phyloP scores from a whole-genome alignment of 2,888 invertebrate species.

The Carabus problematicus region DNA sequence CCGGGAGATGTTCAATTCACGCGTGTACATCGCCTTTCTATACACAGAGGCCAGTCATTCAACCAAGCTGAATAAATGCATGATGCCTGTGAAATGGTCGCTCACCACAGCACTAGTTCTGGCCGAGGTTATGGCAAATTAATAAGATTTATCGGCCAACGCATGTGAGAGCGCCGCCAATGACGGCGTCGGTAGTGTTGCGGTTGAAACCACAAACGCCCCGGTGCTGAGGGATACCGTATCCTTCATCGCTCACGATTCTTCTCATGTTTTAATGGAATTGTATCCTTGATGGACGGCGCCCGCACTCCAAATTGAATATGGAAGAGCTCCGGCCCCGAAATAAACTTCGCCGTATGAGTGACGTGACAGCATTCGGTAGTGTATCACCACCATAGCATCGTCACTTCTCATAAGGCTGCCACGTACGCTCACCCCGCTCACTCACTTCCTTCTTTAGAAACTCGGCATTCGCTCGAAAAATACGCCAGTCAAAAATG shows the following conservation, averaged over 20 bases:
- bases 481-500: too few species aligned
- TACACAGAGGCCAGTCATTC: neutral
- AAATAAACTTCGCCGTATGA: conserved; percentile 6
- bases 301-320: conserved; percentile 8
- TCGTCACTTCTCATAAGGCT: too few species aligned
- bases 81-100: neutral
- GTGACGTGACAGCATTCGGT: conserved; percentile 1
- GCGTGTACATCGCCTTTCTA: too few species aligned
- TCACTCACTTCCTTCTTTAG: too few species aligned
- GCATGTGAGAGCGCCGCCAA: neutral
- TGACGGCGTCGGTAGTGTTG: too few species aligned
- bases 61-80: conserved; percentile 1
- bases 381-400: too few species aligned
- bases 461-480: too few species aligned
- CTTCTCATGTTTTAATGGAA: conserved; percentile 6
- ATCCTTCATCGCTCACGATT: neutral
- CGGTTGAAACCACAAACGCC: too few species aligned
- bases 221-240: too few species aligned
- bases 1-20: too few species aligned
- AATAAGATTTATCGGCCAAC: conserved; percentile 4
- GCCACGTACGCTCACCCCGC: too few species aligned
- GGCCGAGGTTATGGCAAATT: conserved; percentile 6
- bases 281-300: conserved; percentile 10
- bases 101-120: neutral
- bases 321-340: neutral